phyloP scores from a whole-genome alignment of 2,797 vertebrate genomes.

The Sphenodon punctatus region DNA sequence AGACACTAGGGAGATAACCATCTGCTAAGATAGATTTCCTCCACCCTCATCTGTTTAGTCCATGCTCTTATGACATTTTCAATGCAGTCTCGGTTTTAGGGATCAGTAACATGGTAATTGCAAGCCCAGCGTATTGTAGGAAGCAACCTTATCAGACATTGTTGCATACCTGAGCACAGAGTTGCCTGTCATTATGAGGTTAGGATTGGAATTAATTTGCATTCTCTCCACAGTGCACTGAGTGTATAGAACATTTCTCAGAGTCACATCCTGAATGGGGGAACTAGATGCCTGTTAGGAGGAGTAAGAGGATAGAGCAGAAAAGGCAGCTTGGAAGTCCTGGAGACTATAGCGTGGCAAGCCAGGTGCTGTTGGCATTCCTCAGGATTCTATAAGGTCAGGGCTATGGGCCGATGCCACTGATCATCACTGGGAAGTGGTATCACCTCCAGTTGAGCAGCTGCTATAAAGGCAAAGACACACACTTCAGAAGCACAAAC shows the following conservation, averaged over 20 bases:
- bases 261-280: accelerated
- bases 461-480: no score
- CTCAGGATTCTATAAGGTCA: no score
- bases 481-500: no score
- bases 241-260: background rate
- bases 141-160: background rate
- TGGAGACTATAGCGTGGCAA: no score
- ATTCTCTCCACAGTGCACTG: background rate
- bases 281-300: background rate
- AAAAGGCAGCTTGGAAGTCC: no score
- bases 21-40: accelerated
- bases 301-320: background rate
- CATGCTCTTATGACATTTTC: background rate
- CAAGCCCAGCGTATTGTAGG: background rate
- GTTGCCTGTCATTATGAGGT: accelerated
- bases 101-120: background rate
- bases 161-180: background rate
- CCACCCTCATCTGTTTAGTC: background rate
- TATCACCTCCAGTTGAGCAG: no score
- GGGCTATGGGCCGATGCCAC: no score
- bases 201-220: background rate
- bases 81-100: background rate
- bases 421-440: no score
- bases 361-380: no score
- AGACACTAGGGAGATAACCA: background rate